Conservation (phyloP, 2,888 invertebrate genomes). For the Pediacus dermestoides region DNA sequence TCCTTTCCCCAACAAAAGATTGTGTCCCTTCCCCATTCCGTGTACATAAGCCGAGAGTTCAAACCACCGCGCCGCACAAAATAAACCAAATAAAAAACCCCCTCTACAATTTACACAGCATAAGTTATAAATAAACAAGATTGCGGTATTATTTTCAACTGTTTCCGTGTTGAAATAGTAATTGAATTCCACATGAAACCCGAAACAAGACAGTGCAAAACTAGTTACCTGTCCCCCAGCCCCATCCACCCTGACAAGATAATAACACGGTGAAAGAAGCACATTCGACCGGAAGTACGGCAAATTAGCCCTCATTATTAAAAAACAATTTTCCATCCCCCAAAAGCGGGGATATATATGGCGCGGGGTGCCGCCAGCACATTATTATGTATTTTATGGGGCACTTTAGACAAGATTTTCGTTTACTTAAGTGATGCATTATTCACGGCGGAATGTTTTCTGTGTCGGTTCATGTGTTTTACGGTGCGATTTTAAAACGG, state of each 20-base stretch:
- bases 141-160: constrained; percentile 38
- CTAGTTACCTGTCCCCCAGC: constrained; percentile 9
- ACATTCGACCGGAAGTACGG: not conserved
- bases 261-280: constrained; percentile 26
- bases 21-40: too few species aligned
- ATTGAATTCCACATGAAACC: constrained; percentile 34
- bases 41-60: too few species aligned
- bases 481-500: constrained; percentile 37
- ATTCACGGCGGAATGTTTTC: constrained; percentile 10
- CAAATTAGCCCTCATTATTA: constrained; percentile 6
- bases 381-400: constrained; percentile 24
- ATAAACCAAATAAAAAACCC: too few species aligned
- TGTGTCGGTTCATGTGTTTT: constrained; percentile 35
- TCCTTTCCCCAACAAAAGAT: too few species aligned
- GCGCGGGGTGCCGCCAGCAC: too few species aligned
- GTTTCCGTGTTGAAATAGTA: constrained; percentile 37
- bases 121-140: constrained; percentile 30
- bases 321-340: constrained; percentile 8
- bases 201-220: constrained; percentile 30
- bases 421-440: constrained; percentile 33
- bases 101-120: too few species aligned
- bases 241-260: constrained; percentile 27
- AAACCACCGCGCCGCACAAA: too few species aligned
- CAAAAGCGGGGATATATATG: too few species aligned
- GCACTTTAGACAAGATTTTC: constrained; percentile 31